phyloP scores from a whole-genome alignment of 2,113 vertebrate genomes.

The Poeciliopsis turrubarensis region DNA sequence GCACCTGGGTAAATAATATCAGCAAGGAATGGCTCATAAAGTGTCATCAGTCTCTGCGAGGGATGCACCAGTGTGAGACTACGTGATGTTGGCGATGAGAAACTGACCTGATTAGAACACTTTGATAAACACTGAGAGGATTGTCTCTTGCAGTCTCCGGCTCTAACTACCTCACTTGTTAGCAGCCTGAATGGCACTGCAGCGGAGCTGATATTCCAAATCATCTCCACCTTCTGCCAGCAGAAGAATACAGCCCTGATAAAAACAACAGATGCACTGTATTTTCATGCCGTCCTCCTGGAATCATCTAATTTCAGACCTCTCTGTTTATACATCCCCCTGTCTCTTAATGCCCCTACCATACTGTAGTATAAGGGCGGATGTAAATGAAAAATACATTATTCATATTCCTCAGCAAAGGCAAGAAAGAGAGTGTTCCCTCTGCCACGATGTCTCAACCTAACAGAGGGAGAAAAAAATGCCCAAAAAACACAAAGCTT shows the following conservation, averaged over 20 bases:
- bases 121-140: slow-evolving; percentile 68
- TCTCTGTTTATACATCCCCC: slow-evolving; percentile 57
- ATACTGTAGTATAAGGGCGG: slow-evolving; percentile 60
- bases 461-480: slow-evolving; percentile 29
- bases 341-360: slow-evolving; percentile 61
- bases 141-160: slow-evolving; percentile 53
- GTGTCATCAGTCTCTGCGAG: slow-evolving; percentile 60
- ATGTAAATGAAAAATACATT: slow-evolving; percentile 76
- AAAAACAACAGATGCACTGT: slow-evolving; percentile 59
- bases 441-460: slow-evolving; percentile 36
- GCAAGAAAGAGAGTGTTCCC: slow-evolving; percentile 42
- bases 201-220: slow-evolving; percentile 55
- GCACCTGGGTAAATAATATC: slow-evolving; percentile 66
- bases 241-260: slow-evolving; percentile 48
- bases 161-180: slow-evolving; percentile 50
- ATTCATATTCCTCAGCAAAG: slow-evolving; percentile 66
- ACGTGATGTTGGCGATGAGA: slow-evolving; percentile 71
- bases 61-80: slow-evolving; percentile 67
- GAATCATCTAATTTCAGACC: slow-evolving; percentile 67
- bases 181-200: slow-evolving; percentile 36
- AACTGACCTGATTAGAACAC: slow-evolving; percentile 75
- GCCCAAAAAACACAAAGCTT: slow-evolving; percentile 55
- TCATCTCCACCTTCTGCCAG: slow-evolving; percentile 52
- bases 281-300: slow-evolving; percentile 55
- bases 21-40: slow-evolving; percentile 69